These are phyloP conservation scores for Ips nitidus DNA, from an alignment of 1,140 invertebrate genomes.

Conservation along the genomic window DNA sequence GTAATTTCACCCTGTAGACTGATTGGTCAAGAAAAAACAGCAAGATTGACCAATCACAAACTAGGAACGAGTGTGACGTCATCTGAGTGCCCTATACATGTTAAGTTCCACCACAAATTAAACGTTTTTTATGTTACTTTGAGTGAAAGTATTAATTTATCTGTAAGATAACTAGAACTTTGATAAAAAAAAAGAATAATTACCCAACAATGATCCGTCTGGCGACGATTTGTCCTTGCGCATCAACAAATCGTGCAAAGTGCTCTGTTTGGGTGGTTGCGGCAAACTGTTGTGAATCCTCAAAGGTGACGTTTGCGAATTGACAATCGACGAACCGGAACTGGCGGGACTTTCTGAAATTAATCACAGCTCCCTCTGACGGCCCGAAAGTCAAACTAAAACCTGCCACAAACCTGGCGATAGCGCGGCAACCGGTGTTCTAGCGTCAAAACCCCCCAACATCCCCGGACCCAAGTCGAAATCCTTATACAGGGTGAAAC, in stretches of 20 bases:
- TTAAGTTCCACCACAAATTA: no score
- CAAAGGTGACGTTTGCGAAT: slow-evolving; percentile 35
- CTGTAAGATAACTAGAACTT: not conserved
- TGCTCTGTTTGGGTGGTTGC: slow-evolving; percentile 53
- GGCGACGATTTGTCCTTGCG: slow-evolving; percentile 60
- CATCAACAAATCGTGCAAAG: slow-evolving; percentile 67
- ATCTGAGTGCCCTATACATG: no score
- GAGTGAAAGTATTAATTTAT: no score
- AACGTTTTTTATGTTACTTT: no score
- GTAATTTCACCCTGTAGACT: no score
- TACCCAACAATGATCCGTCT: slow-evolving; percentile 58
- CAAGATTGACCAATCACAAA: no score
- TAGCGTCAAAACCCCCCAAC: slow-evolving; percentile 53
- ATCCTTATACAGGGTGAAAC: slow-evolving; percentile 47
- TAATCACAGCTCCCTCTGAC: slow-evolving; percentile 1
- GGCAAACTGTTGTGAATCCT: slow-evolving; percentile 50
- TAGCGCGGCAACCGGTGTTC: slow-evolving; percentile 55
- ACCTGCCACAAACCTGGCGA: slow-evolving; percentile 52
- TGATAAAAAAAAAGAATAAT: not conserved
- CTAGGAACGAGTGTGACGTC: no score
- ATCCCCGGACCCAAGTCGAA: slow-evolving; percentile 40
- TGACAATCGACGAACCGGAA: slow-evolving; percentile 36
- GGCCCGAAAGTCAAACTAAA: slow-evolving; percentile 36
- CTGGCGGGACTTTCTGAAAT: slow-evolving; percentile 49
- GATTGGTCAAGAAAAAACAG: no score